Base-by-base conservation (phyloP, 2,888 invertebrate genomes). In the Cataglyphis albicans region DNA sequence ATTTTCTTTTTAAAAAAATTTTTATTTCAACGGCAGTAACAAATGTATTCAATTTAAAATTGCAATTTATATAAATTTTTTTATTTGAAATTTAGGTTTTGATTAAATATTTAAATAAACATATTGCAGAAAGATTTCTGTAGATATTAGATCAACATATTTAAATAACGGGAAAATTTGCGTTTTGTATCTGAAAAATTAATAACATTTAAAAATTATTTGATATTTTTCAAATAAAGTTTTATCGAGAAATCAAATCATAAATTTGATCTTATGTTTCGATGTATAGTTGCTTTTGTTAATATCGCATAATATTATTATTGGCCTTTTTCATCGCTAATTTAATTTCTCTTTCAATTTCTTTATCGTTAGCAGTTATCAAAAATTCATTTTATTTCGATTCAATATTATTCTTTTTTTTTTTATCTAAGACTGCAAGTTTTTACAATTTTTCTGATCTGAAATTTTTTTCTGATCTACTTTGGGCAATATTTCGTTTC, bases 401-500 rank as follows among this genome's bases (percentile, higher is more conserved):
- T 32, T 41, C 81, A 73, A 75, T 21, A 32, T 68, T 64, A 29
- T 12, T 68, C 70, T n/a, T n/a, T 25, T 75, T 72, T 73, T 55
- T 61, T 61, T 57, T 81, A 70, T 81, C 91, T 90, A 91, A 92
- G 92, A 85, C 89, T 65, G 81, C 84, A 82, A 85, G 85, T 52
- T 52, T 52, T n/a, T 52, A 7, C 7, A 52, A 86, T 90, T 90
- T 88, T 87, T 87, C 90, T 89, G 88, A 63, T 91, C 90, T 90
- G 90, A 90, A 90, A 91, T n/a, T n/a, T n/a, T n/a, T n/a, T n/a
- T n/a, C n/a, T n/a, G n/a, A n/a, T n/a, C 89, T 89, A 91, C 91
- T 90, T 84, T 89, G 81, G 90, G 91, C 91, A 85, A 91, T 92
- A 91, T 91, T 88, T 90, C 89, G 85, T 91, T 91, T 89, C 89